phyloP scores from a whole-genome alignment of 2,888 invertebrate genomes.

The Helicoverpa assulta region DNA sequence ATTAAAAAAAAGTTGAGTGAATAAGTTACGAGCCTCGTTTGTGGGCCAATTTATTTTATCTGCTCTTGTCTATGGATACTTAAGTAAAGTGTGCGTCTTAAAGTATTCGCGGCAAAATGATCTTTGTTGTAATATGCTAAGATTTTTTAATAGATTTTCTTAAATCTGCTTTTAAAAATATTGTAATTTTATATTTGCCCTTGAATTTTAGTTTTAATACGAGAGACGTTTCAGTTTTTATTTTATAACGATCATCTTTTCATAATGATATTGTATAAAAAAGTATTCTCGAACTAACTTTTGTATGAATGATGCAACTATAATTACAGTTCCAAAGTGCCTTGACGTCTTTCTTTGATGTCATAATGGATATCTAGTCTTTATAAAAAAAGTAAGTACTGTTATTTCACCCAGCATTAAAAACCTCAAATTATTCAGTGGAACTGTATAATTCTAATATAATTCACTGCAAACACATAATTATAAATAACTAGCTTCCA shows the following conservation, averaged over 20 bases:
- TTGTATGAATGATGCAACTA: conserved; percentile 24
- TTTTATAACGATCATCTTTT: conserved; percentile 12
- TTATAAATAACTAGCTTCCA: conserved; percentile 1
- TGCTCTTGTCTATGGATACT: conserved; percentile 29
- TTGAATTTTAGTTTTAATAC: neutral
- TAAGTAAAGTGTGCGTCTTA: conserved; percentile 24
- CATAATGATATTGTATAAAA: conserved; percentile 3
- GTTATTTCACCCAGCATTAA: neutral
- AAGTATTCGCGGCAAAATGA: conserved; percentile 29
- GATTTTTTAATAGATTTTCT: conserved; percentile 16
- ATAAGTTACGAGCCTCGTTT: conserved; percentile 67
- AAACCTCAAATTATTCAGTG: neutral
- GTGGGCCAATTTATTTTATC: conserved; percentile 64
- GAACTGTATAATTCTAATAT: neutral
- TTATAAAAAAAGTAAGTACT: neutral
- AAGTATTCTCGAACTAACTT: conserved; percentile 7
- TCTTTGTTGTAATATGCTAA: conserved; percentile 20
- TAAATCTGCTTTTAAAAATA: conserved; percentile 3
- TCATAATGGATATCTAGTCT: neutral
- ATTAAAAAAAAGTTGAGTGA: conserved; percentile 72
- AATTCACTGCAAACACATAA: conserved; percentile 11
- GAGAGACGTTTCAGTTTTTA: neutral
- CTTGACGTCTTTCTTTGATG: neutral
- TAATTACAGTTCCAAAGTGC: conserved; percentile 24
- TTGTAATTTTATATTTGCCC: conserved; percentile 11